These are phyloP conservation scores for Nyctibius grandis DNA, from an alignment of 2,797 vertebrate species.

Conservation along the genomic window DNA sequence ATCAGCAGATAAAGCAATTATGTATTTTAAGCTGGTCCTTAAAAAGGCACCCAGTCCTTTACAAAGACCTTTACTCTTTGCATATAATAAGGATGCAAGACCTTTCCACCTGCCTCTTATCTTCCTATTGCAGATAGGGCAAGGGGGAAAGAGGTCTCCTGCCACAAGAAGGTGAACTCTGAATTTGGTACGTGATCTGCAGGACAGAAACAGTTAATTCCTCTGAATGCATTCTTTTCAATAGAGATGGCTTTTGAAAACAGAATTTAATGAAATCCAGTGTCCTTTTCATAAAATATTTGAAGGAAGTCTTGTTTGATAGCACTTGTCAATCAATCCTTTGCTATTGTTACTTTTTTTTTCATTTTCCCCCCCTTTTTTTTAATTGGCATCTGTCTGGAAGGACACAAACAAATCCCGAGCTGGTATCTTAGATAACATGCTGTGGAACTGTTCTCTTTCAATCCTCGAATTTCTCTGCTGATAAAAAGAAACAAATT, in stretches of 20 bases:
- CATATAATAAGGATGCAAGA: not conserved
- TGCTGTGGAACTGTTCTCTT: not conserved
- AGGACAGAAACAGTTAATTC: slow-evolving; percentile 61
- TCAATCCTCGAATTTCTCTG: not conserved
- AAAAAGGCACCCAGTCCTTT: not conserved
- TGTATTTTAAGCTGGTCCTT: not conserved
- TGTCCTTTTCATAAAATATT: slow-evolving; percentile 67
- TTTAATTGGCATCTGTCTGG: slow-evolving; percentile 54
- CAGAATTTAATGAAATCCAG: slow-evolving; percentile 63
- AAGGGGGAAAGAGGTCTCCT: not conserved
- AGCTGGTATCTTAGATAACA: slow-evolving; percentile 36
- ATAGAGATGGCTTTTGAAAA: slow-evolving; percentile 52
- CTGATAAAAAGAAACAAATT: not conserved
- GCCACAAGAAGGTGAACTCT: not conserved
- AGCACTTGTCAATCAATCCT: slow-evolving; percentile 59
- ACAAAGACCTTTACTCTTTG: not conserved
- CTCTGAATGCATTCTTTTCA: slow-evolving; percentile 47
- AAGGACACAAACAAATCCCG: slow-evolving; percentile 59
- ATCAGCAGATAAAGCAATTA: slow-evolving; percentile 31
- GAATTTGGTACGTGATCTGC: not conserved
- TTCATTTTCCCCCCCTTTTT: not conserved
- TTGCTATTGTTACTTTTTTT: slow-evolving; percentile 20
- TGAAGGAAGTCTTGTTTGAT: slow-evolving; percentile 54
- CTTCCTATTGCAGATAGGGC: slow-evolving; percentile 14
- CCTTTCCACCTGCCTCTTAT: slow-evolving; percentile 29